These are phyloP conservation scores for Chrysocyon brachyurus DNA, from an alignment of 2,797 vertebrate species.

Conservation along the genomic window DNA sequence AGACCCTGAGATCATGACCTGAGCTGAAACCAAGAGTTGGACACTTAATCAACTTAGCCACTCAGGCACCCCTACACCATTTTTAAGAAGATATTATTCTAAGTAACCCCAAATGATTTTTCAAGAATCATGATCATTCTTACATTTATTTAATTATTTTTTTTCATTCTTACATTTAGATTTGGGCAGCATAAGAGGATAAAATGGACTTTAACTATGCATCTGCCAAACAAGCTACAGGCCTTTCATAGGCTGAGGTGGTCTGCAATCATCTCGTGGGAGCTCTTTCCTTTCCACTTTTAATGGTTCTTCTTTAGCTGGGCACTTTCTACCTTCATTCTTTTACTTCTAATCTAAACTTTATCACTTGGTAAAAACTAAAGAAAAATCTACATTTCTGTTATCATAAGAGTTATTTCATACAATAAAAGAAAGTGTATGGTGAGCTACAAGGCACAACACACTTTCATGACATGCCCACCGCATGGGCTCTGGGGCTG, in stretches of 20 bases:
- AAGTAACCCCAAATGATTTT: background rate
- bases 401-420: background rate
- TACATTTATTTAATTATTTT: background rate
- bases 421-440: background rate
- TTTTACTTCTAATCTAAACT: background rate
- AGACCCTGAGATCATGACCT: too few relatives aligned
- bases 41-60: too few relatives aligned
- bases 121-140: background rate
- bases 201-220: background rate
- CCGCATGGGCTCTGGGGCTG: fast-evolving
- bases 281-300: background rate
- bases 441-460: background rate
- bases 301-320: background rate
- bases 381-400: background rate
- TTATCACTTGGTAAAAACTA: background rate
- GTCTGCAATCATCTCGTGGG: background rate
- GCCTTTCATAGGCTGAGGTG: background rate
- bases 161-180: background rate
- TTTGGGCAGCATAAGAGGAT: background rate
- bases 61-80: too few relatives aligned
- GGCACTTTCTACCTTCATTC: too few relatives aligned
- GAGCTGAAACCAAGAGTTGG: too few relatives aligned
- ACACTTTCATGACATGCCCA: fast-evolving
- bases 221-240: background rate
- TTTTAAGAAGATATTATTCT: background rate